Base-by-base conservation (phyloP, 1,140 invertebrate species). In the Heliconius himera region DNA sequence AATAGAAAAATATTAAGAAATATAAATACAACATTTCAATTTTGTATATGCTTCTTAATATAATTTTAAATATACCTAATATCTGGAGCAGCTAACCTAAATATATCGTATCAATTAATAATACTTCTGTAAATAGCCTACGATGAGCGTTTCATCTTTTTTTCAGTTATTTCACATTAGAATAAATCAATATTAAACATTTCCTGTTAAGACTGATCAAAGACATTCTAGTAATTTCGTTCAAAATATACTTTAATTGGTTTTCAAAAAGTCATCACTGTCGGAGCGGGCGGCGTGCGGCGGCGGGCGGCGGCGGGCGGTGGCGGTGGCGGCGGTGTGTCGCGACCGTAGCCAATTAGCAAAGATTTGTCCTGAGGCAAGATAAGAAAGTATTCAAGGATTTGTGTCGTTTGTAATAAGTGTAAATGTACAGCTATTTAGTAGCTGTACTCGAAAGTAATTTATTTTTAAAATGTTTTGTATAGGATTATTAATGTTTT, bases 341-440 rank as follows among this genome's bases (percentile, higher is more conserved):
- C 76, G 70, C 60, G 73, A 22, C 38, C 74, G 51, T 4, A 4
- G 76, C 46, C 78, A 85, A 82, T 84, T 84, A 85, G 84, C 46
- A 76, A 51, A 79, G 76, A 84, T 85, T 85, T 82, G 83, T 85
- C 84, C 77, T 72, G n/a, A 13, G 77, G 22, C 70, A 75, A 81
- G 83, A 77, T 79, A 81, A 79, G 70, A 75, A 11, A 29, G 71
- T 18, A 29, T n/a, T 66, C 11, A 66, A 66, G 22, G n/a, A 66
- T 66, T 29, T 66, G 60, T 29, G 60, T 66, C 60, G 60, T 16
- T 26, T 29, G 49, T 51, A 66, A 66, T 3, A 66, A 66, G 60
- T 22, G 22, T 29, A 9, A 66, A 66, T 66, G 26, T 66, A 66
- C 56, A 2, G 22, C 56, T 66, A 66, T 29, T 66, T 66, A 26